These are phyloP conservation scores for Drosophila mayri DNA, from an alignment of 1,140 invertebrate species.

Conservation along the genomic window DNA sequence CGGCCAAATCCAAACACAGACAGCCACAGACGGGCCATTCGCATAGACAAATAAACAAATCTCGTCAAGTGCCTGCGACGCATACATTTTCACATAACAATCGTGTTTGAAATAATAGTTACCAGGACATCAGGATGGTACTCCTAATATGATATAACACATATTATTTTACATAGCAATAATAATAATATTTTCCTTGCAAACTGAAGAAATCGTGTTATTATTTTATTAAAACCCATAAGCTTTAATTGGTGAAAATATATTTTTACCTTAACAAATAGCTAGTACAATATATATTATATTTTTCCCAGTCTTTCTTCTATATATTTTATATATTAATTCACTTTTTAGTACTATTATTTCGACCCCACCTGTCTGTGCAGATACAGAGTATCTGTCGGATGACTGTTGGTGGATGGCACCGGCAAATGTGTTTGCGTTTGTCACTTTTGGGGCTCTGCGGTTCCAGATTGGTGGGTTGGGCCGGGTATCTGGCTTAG, in stretches of 20 bases:
- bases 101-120: not conserved
- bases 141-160: not conserved
- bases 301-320: not conserved
- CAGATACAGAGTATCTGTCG: conserved; percentile 57
- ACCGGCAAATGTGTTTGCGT: conserved; percentile 77
- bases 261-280: not conserved
- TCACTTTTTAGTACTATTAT: not conserved
- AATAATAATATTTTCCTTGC: not conserved
- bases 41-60: conserved; percentile 81
- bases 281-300: not conserved
- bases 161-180: not conserved
- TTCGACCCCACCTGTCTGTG: not conserved
- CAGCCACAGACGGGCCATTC: conserved; percentile 71
- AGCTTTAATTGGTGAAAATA: not conserved
- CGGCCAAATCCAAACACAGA: conserved; percentile 78
- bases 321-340: too few species aligned
- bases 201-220: not conserved
- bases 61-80: conserved; percentile 71
- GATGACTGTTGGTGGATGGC: conserved; percentile 47
- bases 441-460: conserved; percentile 76
- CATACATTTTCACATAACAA: conserved; percentile 18
- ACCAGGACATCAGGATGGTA: too few species aligned
- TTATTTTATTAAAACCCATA: not conserved
- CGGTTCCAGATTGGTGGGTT: conserved; percentile 48
- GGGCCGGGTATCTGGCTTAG: conserved; percentile 56